phyloP scores from a whole-genome alignment of 2,888 invertebrate species.

The Actias luna region DNA sequence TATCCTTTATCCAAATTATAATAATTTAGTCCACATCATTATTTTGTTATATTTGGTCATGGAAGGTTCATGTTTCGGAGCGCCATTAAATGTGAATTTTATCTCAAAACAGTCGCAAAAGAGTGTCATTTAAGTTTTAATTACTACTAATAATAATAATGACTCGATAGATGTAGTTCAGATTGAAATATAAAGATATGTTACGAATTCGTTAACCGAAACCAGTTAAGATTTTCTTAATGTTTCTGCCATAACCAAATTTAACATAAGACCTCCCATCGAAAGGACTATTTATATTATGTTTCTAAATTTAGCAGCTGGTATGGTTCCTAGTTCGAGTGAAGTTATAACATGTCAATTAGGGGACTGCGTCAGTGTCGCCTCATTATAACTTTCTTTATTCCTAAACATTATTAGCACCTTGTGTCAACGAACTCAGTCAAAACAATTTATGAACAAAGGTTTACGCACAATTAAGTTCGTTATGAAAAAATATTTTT shows the following conservation, averaged over 20 bases:
- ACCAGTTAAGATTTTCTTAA: slow-evolving; percentile 37
- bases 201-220: slow-evolving; percentile 26
- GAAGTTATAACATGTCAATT: slow-evolving; percentile 81
- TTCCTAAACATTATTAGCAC: slow-evolving; percentile 30
- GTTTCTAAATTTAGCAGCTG: slow-evolving; percentile 81
- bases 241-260: slow-evolving; percentile 52
- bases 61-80: slow-evolving; percentile 36
- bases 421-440: neutral
- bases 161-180: slow-evolving; percentile 8
- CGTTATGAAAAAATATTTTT: slow-evolving; percentile 50
- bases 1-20: slow-evolving; percentile 46
- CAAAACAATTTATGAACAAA: slow-evolving; percentile 52
- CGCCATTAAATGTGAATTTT: slow-evolving; percentile 1
- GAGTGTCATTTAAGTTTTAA: slow-evolving; percentile 8
- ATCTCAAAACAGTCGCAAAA: slow-evolving; percentile 17
- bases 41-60: slow-evolving; percentile 55
- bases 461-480: slow-evolving; percentile 78
- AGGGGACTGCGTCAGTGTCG: slow-evolving; percentile 80
- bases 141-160: slow-evolving; percentile 5
- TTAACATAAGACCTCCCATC: slow-evolving; percentile 51
- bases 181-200: slow-evolving; percentile 11
- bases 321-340: slow-evolving; percentile 82
- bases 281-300: slow-evolving; percentile 61
- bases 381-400: slow-evolving; percentile 52
- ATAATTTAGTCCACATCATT: slow-evolving; percentile 56